Evolutionary conservation across 2,113 vertebrate genomes (phyloP), one percentile per base, ranked within the genome.

Genomic region (Fukomys damarensis): DNA sequence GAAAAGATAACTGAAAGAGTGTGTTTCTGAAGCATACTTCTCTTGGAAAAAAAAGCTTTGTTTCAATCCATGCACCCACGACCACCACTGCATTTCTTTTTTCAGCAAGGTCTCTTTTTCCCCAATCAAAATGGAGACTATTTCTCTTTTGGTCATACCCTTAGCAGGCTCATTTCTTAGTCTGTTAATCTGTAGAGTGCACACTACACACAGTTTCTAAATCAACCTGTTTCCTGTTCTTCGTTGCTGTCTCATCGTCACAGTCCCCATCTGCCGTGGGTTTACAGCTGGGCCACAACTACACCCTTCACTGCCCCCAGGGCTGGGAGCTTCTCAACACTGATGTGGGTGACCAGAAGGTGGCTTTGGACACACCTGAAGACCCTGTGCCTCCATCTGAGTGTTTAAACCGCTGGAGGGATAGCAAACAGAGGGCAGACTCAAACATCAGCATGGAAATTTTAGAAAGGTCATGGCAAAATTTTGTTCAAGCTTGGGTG

Each of bases 251-350:
- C 7, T 43, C 13, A 4, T 9, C 10, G 10, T 41, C 59, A 38
- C 38, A 16, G 22, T 5, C 14, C 9, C 16, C 2, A 28, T 24
- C 61, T 82, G 19, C 0, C 4, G 32, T 41, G 20, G 46, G 0
- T 11, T 7, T 2, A 61, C 3, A 2, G 2, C 30, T 28, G 0
- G 13, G 0, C 2, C 38, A 58, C n/a, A 66, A 30, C 56, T 93
- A 35, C 24, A 9, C 14, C 0, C 1, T 35, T 49, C 6, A 19
- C 28, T 5, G 7, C 3, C 35, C 7, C 46, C 52, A 65, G 81
- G 11, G 35, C 10, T 32, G 82, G 41, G 41, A 58, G 46, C 28
- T 8, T 6, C 17, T 68, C 43, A 26, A 30, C 26, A 5, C 0
- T 3, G 41, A 30, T 19, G 1, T 26, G 8, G 6, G 19, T 61